Base-by-base conservation (phyloP, 2,888 invertebrate species). In the Oscheius sp. region DNA sequence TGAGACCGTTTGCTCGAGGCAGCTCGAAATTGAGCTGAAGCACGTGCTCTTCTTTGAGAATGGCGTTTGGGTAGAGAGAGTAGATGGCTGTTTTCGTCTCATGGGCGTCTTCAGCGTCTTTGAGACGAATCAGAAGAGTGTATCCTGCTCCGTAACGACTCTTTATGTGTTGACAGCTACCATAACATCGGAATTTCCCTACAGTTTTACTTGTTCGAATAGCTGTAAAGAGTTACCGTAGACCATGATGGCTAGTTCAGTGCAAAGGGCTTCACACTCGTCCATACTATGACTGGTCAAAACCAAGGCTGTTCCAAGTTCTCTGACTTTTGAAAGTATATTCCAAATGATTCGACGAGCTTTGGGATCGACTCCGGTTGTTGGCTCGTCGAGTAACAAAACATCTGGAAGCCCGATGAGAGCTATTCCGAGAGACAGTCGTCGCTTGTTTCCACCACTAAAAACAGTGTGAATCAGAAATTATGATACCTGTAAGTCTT, bases 231-330 rank as follows among this genome's bases (percentile, higher is more conserved):
- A 21, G 21, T 21, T 7, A 59, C 74, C 94, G 77, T 90, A 91
- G 0, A 93, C 92, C 94, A 95, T 93, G 76, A 95, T 94, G 1
- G 93, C 94, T 79, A 94, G 90, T 74, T 94, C 92, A 70, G 92
- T 92, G 89, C 94, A 94, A 29, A 94, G 91, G 47, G 93, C 93
- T 88, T 94, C 94, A 90, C 94, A 94, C 91, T 95, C 94, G 89
- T 94, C 94, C 94, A 95, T 94, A 86, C 94, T 94, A 89, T 93
- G 93, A 1, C 93, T 93, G 10, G 93, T 93, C 76, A 93, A 91
- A 82, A 93, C 91, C 78, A 93, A 90, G 2, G 93, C 91, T 81
- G 92, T 92, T 7, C 92, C 91, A 2, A 84, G 89, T 47, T 76
- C 73, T 66, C 76, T 33, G 11, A 75, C 76, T 53, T 58, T 51